Evolutionary conservation across 2,888 invertebrate genomes (phyloP).

Genomic region (Drosophila emarginata): DNA sequence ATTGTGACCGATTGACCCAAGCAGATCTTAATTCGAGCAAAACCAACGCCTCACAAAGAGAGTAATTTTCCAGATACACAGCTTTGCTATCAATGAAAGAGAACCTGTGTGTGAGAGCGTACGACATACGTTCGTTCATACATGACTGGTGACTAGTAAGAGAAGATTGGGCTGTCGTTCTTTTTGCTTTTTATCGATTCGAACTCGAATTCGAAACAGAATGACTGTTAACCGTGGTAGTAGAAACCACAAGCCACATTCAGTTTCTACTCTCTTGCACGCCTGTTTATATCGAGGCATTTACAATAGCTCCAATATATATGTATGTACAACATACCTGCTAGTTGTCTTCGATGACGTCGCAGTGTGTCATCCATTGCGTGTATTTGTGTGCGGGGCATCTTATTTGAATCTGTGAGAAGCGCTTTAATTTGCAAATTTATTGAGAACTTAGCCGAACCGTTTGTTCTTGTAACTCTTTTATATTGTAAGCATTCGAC

Average conservation of each 20-base stretch:
- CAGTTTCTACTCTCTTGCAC: conserved; percentile 7
- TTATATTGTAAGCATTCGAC: conserved; percentile 29
- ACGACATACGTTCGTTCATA: too few relatives aligned
- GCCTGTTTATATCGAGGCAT: conserved; percentile 18
- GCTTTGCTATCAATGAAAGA: not conserved
- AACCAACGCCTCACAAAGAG: not conserved
- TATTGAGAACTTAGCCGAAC: conserved; percentile 12
- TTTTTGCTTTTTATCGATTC: conserved; percentile 8
- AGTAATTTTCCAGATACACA: not conserved
- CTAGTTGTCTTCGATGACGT: conserved; percentile 23
- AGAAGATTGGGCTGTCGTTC: not conserved
- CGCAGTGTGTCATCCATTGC: conserved; percentile 31
- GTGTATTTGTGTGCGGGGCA: conserved; percentile 7
- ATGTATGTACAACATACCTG: conserved; percentile 4
- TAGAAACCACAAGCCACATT: conserved; percentile 1
- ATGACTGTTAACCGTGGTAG: not conserved
- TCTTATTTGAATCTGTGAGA: not conserved
- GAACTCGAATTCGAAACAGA: conserved; percentile 8
- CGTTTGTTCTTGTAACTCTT: conserved; percentile 11
- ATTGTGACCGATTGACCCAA: conserved; percentile 14
- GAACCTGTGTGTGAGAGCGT: conserved; percentile 3
- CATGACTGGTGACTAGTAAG: not conserved
- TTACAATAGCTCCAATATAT: not conserved
- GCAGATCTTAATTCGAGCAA: not conserved
- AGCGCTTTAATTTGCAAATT: conserved; percentile 4